Conservation (phyloP, 2,113 vertebrate species). For the Clarias batrachus region DNA sequence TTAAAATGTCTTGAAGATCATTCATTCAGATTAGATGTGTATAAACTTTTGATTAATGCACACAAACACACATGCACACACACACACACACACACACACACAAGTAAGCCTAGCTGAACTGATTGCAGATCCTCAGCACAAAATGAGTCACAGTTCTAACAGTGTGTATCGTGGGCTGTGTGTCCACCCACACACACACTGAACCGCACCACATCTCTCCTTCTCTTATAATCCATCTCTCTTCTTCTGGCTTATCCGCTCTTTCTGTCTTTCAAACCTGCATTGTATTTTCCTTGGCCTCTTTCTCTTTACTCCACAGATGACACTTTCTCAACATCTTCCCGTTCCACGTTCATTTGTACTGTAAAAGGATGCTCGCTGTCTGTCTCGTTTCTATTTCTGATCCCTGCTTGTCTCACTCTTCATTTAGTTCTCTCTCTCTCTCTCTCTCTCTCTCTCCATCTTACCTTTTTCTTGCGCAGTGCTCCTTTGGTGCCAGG, state of each 20-base stretch:
- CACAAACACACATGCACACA: neutral
- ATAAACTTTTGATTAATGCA: neutral
- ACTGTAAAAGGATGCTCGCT: conserved; percentile 3
- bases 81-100: conserved; percentile 25
- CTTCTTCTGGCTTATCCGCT: conserved; percentile 49
- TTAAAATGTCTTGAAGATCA: neutral
- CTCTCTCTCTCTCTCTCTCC: neutral
- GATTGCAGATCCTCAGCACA: conserved; percentile 72
- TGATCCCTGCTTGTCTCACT: conserved; percentile 14
- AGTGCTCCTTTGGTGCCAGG: conserved; percentile 91
- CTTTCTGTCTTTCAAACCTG: conserved; percentile 18
- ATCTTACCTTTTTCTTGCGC: conserved; percentile 92
- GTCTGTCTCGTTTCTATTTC: conserved; percentile 46
- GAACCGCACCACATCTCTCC: conserved; percentile 54
- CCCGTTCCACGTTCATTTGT: neutral
- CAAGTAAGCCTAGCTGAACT: conserved; percentile 45
- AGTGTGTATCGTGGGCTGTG: conserved; percentile 70
- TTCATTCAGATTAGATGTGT: conserved; percentile 1
- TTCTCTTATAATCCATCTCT: conserved; percentile 45
- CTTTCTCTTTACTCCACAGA: neutral
- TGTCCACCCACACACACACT: conserved; percentile 69
- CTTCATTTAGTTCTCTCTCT: conserved; percentile 21
- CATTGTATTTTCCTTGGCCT: neutral
- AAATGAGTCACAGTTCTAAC: conserved; percentile 76
- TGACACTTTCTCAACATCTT: neutral